A percentile compares a stretch with the other conserved stretches of the same genome.
Evolutionary conservation across 2,888 invertebrate genomes (phyloP).

Genomic region (Calameuta idolon): DNA sequence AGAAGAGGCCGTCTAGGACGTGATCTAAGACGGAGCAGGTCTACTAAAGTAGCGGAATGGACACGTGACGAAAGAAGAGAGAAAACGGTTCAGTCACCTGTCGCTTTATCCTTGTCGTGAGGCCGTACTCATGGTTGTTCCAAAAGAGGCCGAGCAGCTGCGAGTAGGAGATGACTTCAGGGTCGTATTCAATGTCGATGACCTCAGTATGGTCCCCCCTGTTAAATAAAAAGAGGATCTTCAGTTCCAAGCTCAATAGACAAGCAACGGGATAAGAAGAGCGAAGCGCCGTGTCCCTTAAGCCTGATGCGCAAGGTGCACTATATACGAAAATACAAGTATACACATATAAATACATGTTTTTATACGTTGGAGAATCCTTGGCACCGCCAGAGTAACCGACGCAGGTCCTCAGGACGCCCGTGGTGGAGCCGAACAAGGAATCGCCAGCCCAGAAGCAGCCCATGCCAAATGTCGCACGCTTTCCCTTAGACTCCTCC

Average conservation of each 20-base stretch:
- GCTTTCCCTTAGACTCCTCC: conserved; percentile 76
- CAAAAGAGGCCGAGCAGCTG: conserved; percentile 88
- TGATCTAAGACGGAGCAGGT: not conserved
- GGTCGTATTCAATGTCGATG: conserved; percentile 91
- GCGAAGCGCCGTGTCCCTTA: not conserved
- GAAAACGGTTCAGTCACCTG: conserved; percentile 71
- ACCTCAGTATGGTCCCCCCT: conserved; percentile 97
- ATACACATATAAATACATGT: conserved; percentile 72
- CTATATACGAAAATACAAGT: not conserved
- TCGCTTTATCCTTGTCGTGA: conserved; percentile 82
- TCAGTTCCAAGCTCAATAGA: not conserved
- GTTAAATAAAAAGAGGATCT: conserved; percentile 28
- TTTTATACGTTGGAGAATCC: conserved; percentile 84
- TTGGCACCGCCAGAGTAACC: conserved; percentile 92
- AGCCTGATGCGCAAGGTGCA: not conserved
- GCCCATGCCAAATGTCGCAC: conserved; percentile 92
- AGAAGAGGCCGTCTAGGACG: not conserved
- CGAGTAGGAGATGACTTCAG: conserved; percentile 78
- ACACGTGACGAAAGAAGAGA: not conserved
- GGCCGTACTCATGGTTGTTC: conserved; percentile 91
- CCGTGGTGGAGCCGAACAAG: conserved; percentile 79
- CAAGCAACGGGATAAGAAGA: not conserved
- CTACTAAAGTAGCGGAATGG: not conserved
- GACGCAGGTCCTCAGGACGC: conserved; percentile 89
- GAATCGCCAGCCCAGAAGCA: conserved; percentile 95